Base-by-base conservation (phyloP, 2,888 invertebrate species). In the Lycia hirtaria region DNA sequence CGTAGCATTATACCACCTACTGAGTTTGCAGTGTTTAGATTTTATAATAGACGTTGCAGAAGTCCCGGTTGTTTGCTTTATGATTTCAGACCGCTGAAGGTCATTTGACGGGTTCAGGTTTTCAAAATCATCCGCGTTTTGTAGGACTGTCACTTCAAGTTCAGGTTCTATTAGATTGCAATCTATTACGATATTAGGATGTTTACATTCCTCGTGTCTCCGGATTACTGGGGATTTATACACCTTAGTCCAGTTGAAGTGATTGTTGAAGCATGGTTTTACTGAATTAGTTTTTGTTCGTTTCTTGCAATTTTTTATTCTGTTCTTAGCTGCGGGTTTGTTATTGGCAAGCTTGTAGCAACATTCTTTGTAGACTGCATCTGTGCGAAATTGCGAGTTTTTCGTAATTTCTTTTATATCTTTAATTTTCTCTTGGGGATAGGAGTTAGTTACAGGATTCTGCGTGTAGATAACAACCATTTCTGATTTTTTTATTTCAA, bases 281-380 rank as follows among this genome's bases (percentile, higher is more conserved):
- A 24, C 58, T 56, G 50, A 56, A 26, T 59, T 69, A 57, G 20
- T 28, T 61, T 60, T 67, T 59, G 3, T 55, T 59, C 20, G 17
- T 58, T 43, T 64, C 38, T 54, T 61, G 58, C 40, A 20, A 28
- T 38, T 54, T 48, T 6, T 53, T 57, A 15, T 24, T 19, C 0
- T 50, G 4, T 47, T 53, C 48, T 55, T 54, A 1, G 28, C 14
- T 30, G 22, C 14, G 33, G 57, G 48, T 51, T 63, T 66, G 5
- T 65, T 63, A 32, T 40, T 12, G 17, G 69, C 51, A 47, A 61
- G 45, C 44, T 69, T 64, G 64, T 76, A 83, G 62, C 81, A 81
- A 61, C 88, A 90, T 14, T 82, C 79, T 70, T 78, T 86, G 63
- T 88, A 89, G 35, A 88, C 67, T 38, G 71, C 72, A 56, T 73